Percentiles rank a stretch among this genome's conserved stretches.
These are phyloP conservation scores for Stictocephala bisonia DNA, from an alignment of 2,888 invertebrate species.

Conservation along the genomic window DNA sequence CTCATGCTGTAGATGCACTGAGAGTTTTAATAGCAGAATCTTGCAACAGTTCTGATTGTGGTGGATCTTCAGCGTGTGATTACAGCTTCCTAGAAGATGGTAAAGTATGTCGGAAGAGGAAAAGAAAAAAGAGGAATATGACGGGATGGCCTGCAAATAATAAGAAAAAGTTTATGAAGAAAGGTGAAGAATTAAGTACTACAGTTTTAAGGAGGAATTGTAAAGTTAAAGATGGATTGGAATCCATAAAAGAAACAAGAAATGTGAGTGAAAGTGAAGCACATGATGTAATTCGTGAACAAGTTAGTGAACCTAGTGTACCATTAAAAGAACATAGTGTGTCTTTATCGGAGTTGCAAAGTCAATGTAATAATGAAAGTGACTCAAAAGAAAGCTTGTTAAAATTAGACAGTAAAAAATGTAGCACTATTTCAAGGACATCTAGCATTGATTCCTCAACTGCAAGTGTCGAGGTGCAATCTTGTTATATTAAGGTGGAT, in stretches of 20 bases:
- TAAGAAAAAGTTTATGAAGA: constrained; percentile 58
- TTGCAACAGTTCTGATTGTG: constrained; percentile 60
- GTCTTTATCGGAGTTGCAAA: too few species aligned
- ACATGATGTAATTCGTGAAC: not conserved
- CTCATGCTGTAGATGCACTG: constrained; percentile 43
- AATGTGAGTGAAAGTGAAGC: not conserved
- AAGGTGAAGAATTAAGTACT: constrained; percentile 38
- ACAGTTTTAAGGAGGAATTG: constrained; percentile 27
- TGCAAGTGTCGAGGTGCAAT: constrained; percentile 22
- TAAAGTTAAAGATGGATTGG: not conserved
- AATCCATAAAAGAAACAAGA: not conserved
- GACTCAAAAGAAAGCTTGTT: constrained; percentile 2
- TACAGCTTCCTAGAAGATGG: constrained; percentile 55
- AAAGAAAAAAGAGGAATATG: constrained; percentile 78
- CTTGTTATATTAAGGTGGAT: constrained; percentile 25
- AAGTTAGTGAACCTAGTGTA: constrained; percentile 21
- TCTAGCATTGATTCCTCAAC: constrained; percentile 20
- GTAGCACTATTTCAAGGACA: constrained; percentile 34
- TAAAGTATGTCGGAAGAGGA: constrained; percentile 64
- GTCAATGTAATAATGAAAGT: not conserved
- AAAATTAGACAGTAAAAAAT: not conserved
- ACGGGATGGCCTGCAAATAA: constrained; percentile 81
- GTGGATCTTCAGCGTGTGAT: constrained; percentile 54
- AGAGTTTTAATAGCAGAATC: constrained; percentile 49
- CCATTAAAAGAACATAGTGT: not conserved